Base-by-base conservation (phyloP, 2,888 invertebrate species). In the Hyles lineata region DNA sequence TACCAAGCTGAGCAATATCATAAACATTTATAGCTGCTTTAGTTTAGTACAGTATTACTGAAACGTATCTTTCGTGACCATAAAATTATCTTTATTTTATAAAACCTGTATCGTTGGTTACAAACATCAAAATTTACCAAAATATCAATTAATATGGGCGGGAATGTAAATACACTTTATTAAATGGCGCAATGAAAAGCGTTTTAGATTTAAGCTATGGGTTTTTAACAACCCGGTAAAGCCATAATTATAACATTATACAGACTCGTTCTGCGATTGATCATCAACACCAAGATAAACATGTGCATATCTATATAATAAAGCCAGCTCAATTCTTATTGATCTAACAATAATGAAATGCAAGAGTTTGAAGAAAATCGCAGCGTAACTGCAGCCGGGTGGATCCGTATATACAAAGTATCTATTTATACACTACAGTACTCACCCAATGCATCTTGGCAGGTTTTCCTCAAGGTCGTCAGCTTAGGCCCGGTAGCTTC, bases 391-490 rank as follows among this genome's bases (percentile, higher is more conserved):
- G 52, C 70, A 70, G n/a, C 9, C 21, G 25, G 19, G 35, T 23
- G n/a, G n/a, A 60, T 15, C 1, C n/a, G 25, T 32, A 21, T 58
- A 55, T 70, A 59, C 55, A 58, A 32, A 32, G 21, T 17, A n/a
- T 5, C 19, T 25, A 52, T 52, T 43, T 25, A 23, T 69, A 72
- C 43, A 32, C 60, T n/a, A 60, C 15, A 50, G 29, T 11, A 29
- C 63, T 94, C 95, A 98, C 98, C 98, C 89, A 97, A 96, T 80
- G 98, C 98, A 93, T 98, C 97, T 93, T 98, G 98, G 85, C 98
- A 97, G 80, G 97, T 96, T 92, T 97, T 97, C 86, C 97, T 96
- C 81, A 98, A 92, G 79, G 96, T 95, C 74, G 96, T 95, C 83
- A 97, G 94, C 91, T 98, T 98, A 43, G 97, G 96, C 82, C 97